Conservation (phyloP, 2,888 invertebrate genomes). For the Chrysopilus asiliformis region DNA sequence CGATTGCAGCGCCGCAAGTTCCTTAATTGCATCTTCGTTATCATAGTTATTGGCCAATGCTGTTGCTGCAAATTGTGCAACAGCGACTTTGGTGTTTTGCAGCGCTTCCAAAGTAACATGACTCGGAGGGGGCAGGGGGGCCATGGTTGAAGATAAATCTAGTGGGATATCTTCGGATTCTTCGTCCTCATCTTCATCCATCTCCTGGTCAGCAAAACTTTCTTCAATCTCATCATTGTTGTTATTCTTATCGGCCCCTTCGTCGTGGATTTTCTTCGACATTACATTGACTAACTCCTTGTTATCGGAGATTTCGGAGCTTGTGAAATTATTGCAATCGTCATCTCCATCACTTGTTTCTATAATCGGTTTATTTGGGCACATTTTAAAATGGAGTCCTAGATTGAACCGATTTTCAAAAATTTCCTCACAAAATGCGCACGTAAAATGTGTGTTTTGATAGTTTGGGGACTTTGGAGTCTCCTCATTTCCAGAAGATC, state of each 20-base stretch:
- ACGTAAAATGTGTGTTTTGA: no score
- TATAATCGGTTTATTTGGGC: no score
- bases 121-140: slow-evolving; percentile 18
- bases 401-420: no score
- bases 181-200: slow-evolving; percentile 20
- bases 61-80: slow-evolving; percentile 86
- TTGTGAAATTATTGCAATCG: no score
- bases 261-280: slow-evolving; percentile 1
- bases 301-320: no score
- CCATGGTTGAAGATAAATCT: slow-evolving; percentile 23
- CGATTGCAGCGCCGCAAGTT: slow-evolving; percentile 75
- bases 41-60: slow-evolving; percentile 67
- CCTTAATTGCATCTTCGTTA: slow-evolving; percentile 63
- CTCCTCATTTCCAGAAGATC: background rate
- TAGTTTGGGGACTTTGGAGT: no score
- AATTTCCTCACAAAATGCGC: no score
- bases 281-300: slow-evolving; percentile 13
- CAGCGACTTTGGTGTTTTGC: slow-evolving; percentile 63
- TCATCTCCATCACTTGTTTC: no score
- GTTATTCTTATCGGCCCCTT: slow-evolving; percentile 10
- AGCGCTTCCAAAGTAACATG: slow-evolving; percentile 86
- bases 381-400: no score
- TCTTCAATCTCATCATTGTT: slow-evolving; percentile 3
- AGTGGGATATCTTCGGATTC: slow-evolving; percentile 23
- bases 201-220: background rate